A percentile compares a stretch with the other conserved stretches of the same genome.
These are phyloP conservation scores for Trididemnum clinides DNA, from an alignment of 23 tunicate species.

Conservation along the genomic window DNA sequence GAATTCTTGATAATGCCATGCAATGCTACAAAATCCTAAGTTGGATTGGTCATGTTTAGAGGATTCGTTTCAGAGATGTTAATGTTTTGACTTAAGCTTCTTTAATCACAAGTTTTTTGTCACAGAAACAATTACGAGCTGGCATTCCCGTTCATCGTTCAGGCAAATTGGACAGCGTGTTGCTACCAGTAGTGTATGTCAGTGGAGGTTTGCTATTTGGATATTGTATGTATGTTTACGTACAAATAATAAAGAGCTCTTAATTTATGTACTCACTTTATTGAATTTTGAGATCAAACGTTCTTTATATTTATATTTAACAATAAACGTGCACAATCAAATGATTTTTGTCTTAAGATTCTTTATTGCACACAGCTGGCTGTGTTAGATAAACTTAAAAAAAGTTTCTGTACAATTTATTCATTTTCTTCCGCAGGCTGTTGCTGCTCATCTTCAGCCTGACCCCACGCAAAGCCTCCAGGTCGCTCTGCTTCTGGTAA, in stretches of 20 bases:
- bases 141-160: slow-evolving; percentile 42
- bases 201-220: neutral
- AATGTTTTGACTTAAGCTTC: no score
- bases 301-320: no score
- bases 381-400: no score
- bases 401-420: no score
- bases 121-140: slow-evolving; percentile 29
- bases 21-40: no score
- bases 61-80: no score
- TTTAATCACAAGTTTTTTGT: neutral
- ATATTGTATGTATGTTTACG: neutral
- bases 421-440: neutral
- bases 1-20: no score
- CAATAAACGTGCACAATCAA: neutral
- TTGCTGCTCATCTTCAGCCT: slow-evolving; percentile 17
- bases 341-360: no score
- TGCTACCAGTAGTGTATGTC: neutral
- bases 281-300: no score
- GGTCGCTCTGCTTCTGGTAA: slow-evolving; percentile 83
- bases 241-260: neutral
- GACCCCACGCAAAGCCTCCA: slow-evolving; percentile 95
- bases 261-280: neutral
- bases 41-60: no score
- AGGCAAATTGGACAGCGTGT: neutral
- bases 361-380: no score